A percentile compares a stretch with the other conserved stretches of the same genome.
These are phyloP conservation scores for Gymnoscopelus microlampas DNA, from an alignment of 2,797 vertebrate genomes.

Conservation along the genomic window DNA sequence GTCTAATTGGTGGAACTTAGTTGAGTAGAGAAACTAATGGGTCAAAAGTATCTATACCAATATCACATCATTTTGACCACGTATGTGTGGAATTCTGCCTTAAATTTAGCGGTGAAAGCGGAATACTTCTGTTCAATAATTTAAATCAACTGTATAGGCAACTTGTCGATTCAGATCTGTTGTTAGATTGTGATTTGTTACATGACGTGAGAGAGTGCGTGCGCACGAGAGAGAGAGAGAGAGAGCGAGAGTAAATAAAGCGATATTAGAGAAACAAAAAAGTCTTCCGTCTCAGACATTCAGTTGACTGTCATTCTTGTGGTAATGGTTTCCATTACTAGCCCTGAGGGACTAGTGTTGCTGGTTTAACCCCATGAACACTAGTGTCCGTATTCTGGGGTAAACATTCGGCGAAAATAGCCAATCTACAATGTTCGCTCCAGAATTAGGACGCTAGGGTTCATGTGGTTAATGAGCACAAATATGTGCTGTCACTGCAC, in stretches of 20 bases:
- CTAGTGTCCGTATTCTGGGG: too few species aligned
- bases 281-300: background rate
- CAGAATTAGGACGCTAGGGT: too few species aligned
- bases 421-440: too few species aligned
- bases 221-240: constrained; percentile 40
- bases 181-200: constrained; percentile 74
- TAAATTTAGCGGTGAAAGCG: constrained; percentile 71
- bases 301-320: background rate
- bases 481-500: too few species aligned
- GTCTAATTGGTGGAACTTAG: constrained; percentile 73
- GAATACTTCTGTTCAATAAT: constrained; percentile 65
- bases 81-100: constrained; percentile 74
- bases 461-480: too few species aligned
- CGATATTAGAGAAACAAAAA: constrained; percentile 11
- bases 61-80: constrained; percentile 70
- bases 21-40: constrained; percentile 65
- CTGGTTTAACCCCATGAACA: too few species aligned
- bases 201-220: constrained; percentile 8
- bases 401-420: too few species aligned
- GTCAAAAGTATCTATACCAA: constrained; percentile 65
- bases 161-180: constrained; percentile 59
- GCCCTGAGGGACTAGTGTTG: too few species aligned
- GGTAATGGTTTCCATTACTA: background rate
- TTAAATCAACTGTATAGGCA: constrained; percentile 61
- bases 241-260: constrained; percentile 70